These are phyloP conservation scores for Acropora tenuis DNA, from an alignment of 64 coral and sea anemone species.

Conservation along the genomic window DNA sequence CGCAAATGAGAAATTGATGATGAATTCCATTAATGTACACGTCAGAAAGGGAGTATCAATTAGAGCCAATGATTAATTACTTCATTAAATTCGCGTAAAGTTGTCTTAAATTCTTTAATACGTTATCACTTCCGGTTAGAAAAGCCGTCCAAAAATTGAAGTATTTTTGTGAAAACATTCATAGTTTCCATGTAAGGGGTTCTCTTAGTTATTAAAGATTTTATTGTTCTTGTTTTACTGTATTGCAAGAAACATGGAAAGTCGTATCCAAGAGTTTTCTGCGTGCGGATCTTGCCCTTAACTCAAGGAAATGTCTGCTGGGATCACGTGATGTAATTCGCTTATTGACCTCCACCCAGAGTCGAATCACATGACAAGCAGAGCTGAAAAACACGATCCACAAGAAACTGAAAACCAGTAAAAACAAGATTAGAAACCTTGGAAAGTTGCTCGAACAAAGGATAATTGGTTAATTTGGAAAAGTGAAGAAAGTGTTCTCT, in stretches of 20 bases:
- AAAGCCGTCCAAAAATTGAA: not conserved
- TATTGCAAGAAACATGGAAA: no score
- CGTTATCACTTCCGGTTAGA: not conserved
- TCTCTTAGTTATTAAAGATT: not conserved
- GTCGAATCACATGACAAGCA: not conserved
- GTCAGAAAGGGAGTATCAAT: not conserved
- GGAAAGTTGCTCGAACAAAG: not conserved
- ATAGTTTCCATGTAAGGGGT: not conserved
- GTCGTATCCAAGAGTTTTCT: not conserved
- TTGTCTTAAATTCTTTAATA: not conserved
- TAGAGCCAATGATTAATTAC: not conserved
- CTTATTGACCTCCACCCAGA: not conserved
- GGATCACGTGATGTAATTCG: conserved; percentile 12
- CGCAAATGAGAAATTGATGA: conserved; percentile 1
- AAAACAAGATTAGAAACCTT: not conserved
- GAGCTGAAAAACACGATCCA: not conserved
- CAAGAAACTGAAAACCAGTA: not conserved
- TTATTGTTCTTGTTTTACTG: not conserved
- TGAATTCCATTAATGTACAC: not conserved
- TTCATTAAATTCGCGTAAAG: not conserved
- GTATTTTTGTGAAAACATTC: not conserved
- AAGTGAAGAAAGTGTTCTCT: not conserved
- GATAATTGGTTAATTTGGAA: conserved; percentile 11
- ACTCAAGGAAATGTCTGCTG: not conserved
- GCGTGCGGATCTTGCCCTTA: not conserved